phyloP scores from a whole-genome alignment of 2,888 invertebrate genomes.

The Drosophila infuscata region DNA sequence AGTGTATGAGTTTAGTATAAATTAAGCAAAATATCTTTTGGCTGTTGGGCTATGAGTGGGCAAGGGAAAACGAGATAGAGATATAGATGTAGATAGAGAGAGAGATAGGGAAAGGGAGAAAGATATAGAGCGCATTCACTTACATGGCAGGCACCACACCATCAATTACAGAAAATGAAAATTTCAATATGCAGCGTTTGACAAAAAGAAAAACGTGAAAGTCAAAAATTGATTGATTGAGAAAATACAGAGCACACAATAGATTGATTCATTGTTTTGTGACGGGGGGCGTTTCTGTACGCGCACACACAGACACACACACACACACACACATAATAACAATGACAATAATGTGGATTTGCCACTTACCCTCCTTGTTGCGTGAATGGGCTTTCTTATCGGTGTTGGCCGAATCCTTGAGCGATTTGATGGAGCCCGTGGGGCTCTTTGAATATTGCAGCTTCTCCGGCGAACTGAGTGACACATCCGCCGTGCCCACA shows the following conservation, averaged over 20 bases:
- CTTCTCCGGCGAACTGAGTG: conserved; percentile 82
- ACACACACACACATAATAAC: neutral
- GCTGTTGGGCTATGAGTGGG: neutral
- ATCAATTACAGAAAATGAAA: conserved; percentile 52
- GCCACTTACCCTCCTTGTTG: conserved; percentile 84
- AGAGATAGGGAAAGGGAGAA: conserved; percentile 1
- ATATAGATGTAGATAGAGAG: neutral
- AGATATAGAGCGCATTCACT: conserved; percentile 45
- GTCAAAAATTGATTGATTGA: conserved; percentile 30
- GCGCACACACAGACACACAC: neutral
- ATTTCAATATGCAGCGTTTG: conserved; percentile 51
- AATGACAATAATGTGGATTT: neutral
- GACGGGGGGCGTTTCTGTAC: conserved; percentile 20
- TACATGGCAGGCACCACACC: conserved; percentile 56
- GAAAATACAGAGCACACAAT: conserved; percentile 22
- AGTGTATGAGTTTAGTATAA: neutral
- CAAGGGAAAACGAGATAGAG: neutral
- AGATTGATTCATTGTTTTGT: conserved; percentile 12
- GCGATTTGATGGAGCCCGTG: conserved; percentile 86
- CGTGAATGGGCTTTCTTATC: conserved; percentile 84
- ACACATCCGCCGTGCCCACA: conserved; percentile 77
- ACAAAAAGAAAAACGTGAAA: conserved; percentile 36
- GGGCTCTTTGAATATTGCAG: conserved; percentile 86
- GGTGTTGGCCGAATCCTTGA: conserved; percentile 85
- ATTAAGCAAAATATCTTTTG: conserved; percentile 11